phyloP scores from a whole-genome alignment of 2,797 vertebrate species.

The Melanotaenia pygmaea region DNA sequence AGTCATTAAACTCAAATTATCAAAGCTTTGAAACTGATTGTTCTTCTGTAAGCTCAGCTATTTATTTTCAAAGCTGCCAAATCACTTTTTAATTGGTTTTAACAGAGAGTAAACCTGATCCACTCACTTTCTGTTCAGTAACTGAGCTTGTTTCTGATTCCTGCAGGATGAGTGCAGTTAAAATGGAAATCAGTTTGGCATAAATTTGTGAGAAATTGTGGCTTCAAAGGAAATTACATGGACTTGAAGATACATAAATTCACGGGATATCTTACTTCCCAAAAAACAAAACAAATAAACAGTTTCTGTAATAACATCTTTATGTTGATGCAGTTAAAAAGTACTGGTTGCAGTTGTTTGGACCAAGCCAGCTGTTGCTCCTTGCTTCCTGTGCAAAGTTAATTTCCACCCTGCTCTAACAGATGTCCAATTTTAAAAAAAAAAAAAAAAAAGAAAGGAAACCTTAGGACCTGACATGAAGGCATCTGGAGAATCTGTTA shows the following conservation, averaged over 20 bases:
- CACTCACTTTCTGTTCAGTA: conserved; percentile 16
- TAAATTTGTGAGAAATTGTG: neutral
- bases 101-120: conserved; percentile 16
- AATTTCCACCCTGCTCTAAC: neutral
- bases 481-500: neutral
- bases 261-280: neutral
- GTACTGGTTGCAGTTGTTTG: neutral
- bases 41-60: conserved; percentile 22
- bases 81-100: conserved; percentile 44
- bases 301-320: neutral
- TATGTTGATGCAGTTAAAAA: neutral
- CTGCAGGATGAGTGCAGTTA: conserved; percentile 16
- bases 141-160: conserved; percentile 7
- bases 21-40: conserved; percentile 28
- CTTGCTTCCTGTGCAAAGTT: neutral
- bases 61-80: conserved; percentile 19
- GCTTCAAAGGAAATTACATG: neutral
- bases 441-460: neutral
- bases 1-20: conserved; percentile 34
- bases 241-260: neutral
- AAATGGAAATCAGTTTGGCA: neutral
- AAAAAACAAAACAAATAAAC: neutral
- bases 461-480: neutral
- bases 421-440: no score
- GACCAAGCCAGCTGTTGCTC: neutral